Evolutionary conservation across 2,888 invertebrate species (phyloP).

Genomic region (Dilophus febrilis): DNA sequence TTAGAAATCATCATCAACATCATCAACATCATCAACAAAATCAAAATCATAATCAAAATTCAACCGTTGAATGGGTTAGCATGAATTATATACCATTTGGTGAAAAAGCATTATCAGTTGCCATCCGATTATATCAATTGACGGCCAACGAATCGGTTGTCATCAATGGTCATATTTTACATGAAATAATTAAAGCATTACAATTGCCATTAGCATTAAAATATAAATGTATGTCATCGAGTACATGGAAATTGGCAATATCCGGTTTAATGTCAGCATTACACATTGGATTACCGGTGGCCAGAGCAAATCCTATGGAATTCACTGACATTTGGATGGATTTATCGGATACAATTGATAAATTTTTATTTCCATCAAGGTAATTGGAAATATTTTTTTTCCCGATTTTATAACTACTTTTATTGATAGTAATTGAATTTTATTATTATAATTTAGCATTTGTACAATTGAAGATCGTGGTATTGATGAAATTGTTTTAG

Average conservation of each 20-base stretch:
- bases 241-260: slow-evolving; percentile 70
- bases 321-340: slow-evolving; percentile 73
- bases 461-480: slow-evolving; percentile 37
- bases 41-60: slow-evolving; percentile 18
- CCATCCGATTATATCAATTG: slow-evolving; percentile 55
- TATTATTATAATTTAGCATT: slow-evolving; percentile 22
- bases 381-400: slow-evolving; percentile 21
- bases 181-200: slow-evolving; percentile 47
- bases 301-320: slow-evolving; percentile 55
- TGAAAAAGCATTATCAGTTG: slow-evolving; percentile 58
- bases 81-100: slow-evolving; percentile 78
- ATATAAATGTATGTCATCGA: slow-evolving; percentile 61
- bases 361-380: slow-evolving; percentile 79
- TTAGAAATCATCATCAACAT: slow-evolving; percentile 5
- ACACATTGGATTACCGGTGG: slow-evolving; percentile 72
- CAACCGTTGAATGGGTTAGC: slow-evolving; percentile 51
- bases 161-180: slow-evolving; percentile 51
- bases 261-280: slow-evolving; percentile 59
- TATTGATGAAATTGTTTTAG: slow-evolving; percentile 39
- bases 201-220: slow-evolving; percentile 60
- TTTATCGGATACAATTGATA: slow-evolving; percentile 69
- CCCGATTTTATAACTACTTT: neutral
- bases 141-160: slow-evolving; percentile 55
- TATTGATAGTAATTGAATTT: neutral
- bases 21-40: slow-evolving; percentile 9